These are phyloP conservation scores for Cosmopolites sordidus DNA, from an alignment of 2,888 invertebrate genomes.

Conservation along the genomic window DNA sequence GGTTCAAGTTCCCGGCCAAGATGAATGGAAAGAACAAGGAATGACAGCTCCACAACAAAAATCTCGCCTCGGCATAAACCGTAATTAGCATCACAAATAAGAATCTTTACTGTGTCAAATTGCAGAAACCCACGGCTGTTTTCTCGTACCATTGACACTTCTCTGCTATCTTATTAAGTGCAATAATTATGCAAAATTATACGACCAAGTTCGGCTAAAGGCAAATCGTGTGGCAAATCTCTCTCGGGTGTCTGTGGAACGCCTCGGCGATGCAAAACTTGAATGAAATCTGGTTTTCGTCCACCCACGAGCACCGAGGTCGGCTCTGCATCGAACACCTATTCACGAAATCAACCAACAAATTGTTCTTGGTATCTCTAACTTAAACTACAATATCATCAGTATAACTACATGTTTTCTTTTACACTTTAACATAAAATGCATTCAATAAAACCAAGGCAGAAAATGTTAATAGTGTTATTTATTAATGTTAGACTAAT, in stretches of 20 bases:
- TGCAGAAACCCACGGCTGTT: slow-evolving; percentile 18
- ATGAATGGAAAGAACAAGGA: not conserved
- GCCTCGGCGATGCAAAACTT: slow-evolving; percentile 21
- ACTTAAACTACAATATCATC: no score
- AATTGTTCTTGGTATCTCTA: not conserved
- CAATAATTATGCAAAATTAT: slow-evolving; percentile 27
- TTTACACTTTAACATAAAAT: no score
- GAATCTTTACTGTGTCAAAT: slow-evolving; percentile 21
- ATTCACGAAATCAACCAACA: slow-evolving; percentile 12
- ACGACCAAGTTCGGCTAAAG: slow-evolving; percentile 26
- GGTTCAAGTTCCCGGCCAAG: no score
- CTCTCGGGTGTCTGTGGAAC: slow-evolving; percentile 19
- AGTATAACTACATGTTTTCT: no score
- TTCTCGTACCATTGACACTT: slow-evolving; percentile 20
- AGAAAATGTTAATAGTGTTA: no score
- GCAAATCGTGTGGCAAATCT: slow-evolving; percentile 27
- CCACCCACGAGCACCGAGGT: slow-evolving; percentile 22
- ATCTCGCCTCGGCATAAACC: slow-evolving; percentile 11
- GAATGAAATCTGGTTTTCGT: slow-evolving; percentile 28
- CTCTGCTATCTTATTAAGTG: slow-evolving; percentile 20
- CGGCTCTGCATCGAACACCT: slow-evolving; percentile 6
- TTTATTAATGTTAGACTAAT: no score
- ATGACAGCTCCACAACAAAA: slow-evolving; percentile 8
- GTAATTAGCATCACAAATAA: slow-evolving; percentile 17
- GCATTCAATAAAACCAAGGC: no score